Conservation (phyloP, 92 coral and sea anemone species). For the Epizoanthus illoricatus region DNA sequence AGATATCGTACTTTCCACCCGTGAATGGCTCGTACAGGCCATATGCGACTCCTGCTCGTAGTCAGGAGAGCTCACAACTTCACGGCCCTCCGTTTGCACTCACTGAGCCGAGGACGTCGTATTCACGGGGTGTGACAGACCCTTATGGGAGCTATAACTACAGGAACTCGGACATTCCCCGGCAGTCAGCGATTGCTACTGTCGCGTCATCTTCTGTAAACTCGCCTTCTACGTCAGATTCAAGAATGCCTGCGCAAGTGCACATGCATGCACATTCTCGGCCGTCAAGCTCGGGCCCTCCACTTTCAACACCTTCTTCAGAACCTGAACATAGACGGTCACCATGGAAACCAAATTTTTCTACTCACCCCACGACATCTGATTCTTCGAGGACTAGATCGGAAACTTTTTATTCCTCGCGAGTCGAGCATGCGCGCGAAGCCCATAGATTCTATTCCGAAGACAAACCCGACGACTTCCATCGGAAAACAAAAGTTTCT, state of each 20-base stretch:
- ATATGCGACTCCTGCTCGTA: conserved; percentile 1
- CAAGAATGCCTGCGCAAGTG: conserved; percentile 7
- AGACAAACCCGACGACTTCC: conserved; percentile 24
- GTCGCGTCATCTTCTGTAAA: conserved; percentile 13
- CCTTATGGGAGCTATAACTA: conserved; percentile 14
- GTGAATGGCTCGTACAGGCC: conserved; percentile 27
- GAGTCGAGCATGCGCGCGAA: conserved; percentile 32
- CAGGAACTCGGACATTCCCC: conserved; percentile 28
- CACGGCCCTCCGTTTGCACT: conserved; percentile 16
- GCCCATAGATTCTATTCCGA: conserved; percentile 19
- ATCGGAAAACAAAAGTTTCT: conserved; percentile 19
- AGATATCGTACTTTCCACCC: conserved; percentile 13
- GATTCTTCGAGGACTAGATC: conserved; percentile 21
- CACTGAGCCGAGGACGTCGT: conserved; percentile 37
- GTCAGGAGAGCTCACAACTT: background rate
- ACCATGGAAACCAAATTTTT: conserved; percentile 23
- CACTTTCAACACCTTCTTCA: conserved; percentile 12
- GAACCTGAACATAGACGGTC: conserved; percentile 35
- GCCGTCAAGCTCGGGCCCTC: conserved; percentile 17
- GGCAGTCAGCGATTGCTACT: conserved; percentile 16
- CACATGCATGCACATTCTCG: conserved; percentile 16
- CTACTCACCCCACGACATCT: conserved; percentile 6
- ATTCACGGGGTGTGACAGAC: conserved; percentile 13
- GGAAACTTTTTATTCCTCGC: conserved; percentile 13
- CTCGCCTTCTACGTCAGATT: background rate